Evolutionary conservation across 2,113 vertebrate species (phyloP), one percentile per base, ranked within the genome.

Genomic region (Camelus bactrianus): DNA sequence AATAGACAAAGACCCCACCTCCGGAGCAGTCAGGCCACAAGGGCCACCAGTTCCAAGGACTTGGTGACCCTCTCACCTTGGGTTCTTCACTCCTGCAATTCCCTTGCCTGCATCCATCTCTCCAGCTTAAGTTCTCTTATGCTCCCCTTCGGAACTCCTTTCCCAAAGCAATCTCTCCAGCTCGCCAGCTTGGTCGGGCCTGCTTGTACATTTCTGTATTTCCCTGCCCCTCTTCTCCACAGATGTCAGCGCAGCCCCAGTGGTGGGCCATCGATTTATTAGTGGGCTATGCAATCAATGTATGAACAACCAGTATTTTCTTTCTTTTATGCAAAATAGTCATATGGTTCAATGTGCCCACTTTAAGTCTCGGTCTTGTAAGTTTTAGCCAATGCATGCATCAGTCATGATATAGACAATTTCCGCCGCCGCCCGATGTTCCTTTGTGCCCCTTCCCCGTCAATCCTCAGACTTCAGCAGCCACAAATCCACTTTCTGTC

Each of bases 141-240:
- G 70, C 11, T n/a, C 3, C 35, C 58, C 69, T 60, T 50, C 73
- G 13, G 17, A n/a, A 2, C 30, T 82, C 28, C n/a, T 62, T 42
- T 52, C 72, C 17, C 46, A 54, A 22, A 72, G 46, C 42, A 1
- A 17, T n/a, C 15, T 42, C 35, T 28, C 60, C 38, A 1, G 8
- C 14, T 35, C 10, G 2, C 32, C 62, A 26, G 32, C 1, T 0
- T 2, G 35, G 15, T 4, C 4, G 20, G 20, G 60, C 54, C 70
- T 28, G 42, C 52, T 14, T 6, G 35, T 3, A 6, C 17, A n/a
- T 17, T 3, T 14, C 32, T 26, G 0, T 8, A 10, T 14, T 77
- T 58, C 32, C 65, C 67, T 9, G 73, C 32, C 56, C 46, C 54
- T 35, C 50, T 38, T 30, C 42, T 19, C n/a, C 48, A 2, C 65